Base-by-base conservation (phyloP, 2,888 invertebrate species). In the Atethmia centrago region DNA sequence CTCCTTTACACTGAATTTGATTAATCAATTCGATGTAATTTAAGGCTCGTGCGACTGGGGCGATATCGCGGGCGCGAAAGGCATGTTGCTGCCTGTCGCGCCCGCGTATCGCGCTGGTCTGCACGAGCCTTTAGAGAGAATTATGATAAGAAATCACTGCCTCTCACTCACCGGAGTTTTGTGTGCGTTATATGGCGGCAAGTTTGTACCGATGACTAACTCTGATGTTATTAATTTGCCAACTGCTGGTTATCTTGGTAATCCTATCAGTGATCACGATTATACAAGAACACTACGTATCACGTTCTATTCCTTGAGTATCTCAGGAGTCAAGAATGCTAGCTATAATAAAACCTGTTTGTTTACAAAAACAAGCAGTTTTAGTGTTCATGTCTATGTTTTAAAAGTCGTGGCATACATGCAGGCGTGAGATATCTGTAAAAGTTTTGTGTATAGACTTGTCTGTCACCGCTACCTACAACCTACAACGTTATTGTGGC, bases 311-410 rank as follows among this genome's bases (percentile, higher is more conserved):
- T 45, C 25, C 25, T 56, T 56, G 58, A 58, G 7, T 56, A 53
- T 53, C 25, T 19, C n/a, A 21, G 21, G 25, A 31, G 25, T 49
- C n/a, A 9, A 40, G 28, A 40, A 40, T 36, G n/a, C 3, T 40
- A 19, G 10, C 14, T 59, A 42, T 25, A 59, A 21, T 49, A 59
- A 49, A 62, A 62, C 63, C 36, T 16, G 42, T 75, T 53, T 62
- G 51, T 74, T 56, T 71, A 71, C 47, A 47, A 36, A 71, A 25
- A 71, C 28, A 45, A 36, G 70, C 5, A 31, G 5, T 45, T 55
- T 25, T n/a, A 19, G 10, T 55, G 10, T 55, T 45, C 25, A 45
- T 45, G 42, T 7, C 40, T 61, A 16, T 21, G 36, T 36, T 25
- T 55, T 36, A 28, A 40, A 25, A n/a, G 16, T 2, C 68, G 14